These are phyloP conservation scores for Ectemnius continuus DNA, from an alignment of 2,888 invertebrate species.

Conservation along the genomic window DNA sequence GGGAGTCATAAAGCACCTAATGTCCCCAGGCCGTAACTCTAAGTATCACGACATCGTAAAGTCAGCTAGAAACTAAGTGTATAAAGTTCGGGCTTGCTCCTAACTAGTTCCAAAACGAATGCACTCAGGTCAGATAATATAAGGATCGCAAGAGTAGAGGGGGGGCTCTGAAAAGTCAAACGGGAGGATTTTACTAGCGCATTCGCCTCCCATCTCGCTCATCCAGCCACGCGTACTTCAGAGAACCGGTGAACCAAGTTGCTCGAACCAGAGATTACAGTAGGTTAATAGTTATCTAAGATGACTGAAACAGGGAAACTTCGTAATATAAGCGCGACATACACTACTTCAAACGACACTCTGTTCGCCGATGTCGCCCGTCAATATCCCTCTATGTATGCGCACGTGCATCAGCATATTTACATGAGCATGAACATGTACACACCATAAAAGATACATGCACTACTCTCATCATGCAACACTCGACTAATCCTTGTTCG, in stretches of 20 bases:
- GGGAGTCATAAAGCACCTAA: too few species aligned
- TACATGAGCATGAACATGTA: not conserved
- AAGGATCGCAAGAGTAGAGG: conserved; percentile 9
- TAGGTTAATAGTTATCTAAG: conserved; percentile 34
- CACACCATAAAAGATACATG: not conserved
- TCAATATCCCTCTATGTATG: not conserved
- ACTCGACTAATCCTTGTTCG: too few species aligned
- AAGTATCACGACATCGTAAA: too few species aligned
- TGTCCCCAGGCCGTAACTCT: too few species aligned
- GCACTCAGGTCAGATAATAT: conserved; percentile 3
- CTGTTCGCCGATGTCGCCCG: not conserved
- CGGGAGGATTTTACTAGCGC: conserved; percentile 32
- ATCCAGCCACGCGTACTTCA: too few species aligned
- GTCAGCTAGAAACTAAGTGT: too few species aligned
- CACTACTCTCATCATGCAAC: not conserved
- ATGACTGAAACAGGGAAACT: conserved; percentile 20
- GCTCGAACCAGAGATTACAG: conserved; percentile 40
- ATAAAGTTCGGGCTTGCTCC: conserved; percentile 2
- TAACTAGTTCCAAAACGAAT: conserved; percentile 28
- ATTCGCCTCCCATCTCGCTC: conserved; percentile 17
- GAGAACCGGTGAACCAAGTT: conserved; percentile 24
- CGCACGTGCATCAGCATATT: conserved; percentile 1
- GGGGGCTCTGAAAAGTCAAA: conserved; percentile 37
- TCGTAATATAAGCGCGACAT: conserved; percentile 20
- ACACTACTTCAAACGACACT: conserved; percentile 1